Percentiles rank a stretch among this genome's conserved stretches.
phyloP scores from a whole-genome alignment of 1,140 invertebrate genomes.

The Hesperophylax magnus region DNA sequence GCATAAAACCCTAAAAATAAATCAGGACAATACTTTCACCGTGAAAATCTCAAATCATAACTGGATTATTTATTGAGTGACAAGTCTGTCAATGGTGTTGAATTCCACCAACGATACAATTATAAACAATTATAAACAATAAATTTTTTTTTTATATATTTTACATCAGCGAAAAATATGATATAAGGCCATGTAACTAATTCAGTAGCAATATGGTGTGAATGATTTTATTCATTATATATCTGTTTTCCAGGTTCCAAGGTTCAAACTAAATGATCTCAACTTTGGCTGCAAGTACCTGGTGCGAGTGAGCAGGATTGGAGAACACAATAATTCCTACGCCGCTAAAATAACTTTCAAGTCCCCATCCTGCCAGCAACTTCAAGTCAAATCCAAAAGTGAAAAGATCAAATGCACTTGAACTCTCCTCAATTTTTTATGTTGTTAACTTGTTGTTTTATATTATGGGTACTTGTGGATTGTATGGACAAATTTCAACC shows the following conservation, averaged over 20 bases:
- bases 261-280: conserved; percentile 48
- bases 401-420: conserved; percentile 55
- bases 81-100: too few relatives aligned
- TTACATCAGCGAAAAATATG: too few relatives aligned
- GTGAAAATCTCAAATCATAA: too few relatives aligned
- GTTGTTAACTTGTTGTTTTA: conserved; percentile 55
- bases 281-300: conserved; percentile 52
- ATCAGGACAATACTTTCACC: too few relatives aligned
- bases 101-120: too few relatives aligned
- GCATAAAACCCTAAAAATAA: too few relatives aligned
- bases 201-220: too few relatives aligned
- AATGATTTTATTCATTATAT: background rate
- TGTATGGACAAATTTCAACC: too few relatives aligned
- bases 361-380: conserved; percentile 47
- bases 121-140: too few relatives aligned
- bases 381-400: conserved; percentile 48
- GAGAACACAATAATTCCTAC: conserved; percentile 14
- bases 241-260: conserved; percentile 44
- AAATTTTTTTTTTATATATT: too few relatives aligned
- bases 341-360: conserved; percentile 43
- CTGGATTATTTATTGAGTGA: too few relatives aligned
- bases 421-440: conserved; percentile 41
- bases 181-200: too few relatives aligned
- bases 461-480: conserved; percentile 18
- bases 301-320: conserved; percentile 47